phyloP scores from a whole-genome alignment of 2,888 invertebrate genomes.

The Rhyacophila evoluta region DNA sequence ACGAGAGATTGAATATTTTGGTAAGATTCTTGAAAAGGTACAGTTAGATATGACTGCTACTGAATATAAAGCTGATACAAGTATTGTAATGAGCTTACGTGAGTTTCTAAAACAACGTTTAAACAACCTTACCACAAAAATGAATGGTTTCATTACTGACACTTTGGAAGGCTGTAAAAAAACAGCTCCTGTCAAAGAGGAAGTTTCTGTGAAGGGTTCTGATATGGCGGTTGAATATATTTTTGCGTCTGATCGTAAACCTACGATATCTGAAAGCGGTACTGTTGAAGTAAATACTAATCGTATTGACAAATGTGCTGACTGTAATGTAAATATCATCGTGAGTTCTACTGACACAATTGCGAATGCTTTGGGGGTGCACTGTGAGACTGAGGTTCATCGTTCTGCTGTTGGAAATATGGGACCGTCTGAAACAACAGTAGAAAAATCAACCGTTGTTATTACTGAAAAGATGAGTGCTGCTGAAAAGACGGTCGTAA shows the following conservation, averaged over 20 bases:
- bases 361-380: conserved; percentile 38
- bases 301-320: conserved; percentile 34
- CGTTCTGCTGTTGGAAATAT: neutral
- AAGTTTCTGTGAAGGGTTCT: neutral
- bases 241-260: neutral
- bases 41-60: conserved; percentile 40
- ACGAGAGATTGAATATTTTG: conserved; percentile 46
- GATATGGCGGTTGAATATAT: neutral
- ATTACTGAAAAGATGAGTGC: neutral
- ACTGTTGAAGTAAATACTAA: neutral
- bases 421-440: neutral
- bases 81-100: conserved; percentile 29
- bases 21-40: conserved; percentile 38
- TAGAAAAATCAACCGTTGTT: neutral
- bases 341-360: conserved; percentile 12
- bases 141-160: conserved; percentile 40
- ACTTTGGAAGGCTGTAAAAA: conserved; percentile 41
- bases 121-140: conserved; percentile 18
- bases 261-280: neutral
- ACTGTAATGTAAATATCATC: conserved; percentile 43
- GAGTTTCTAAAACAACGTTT: conserved; percentile 38
- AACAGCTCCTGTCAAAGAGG: conserved; percentile 7
- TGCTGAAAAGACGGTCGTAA: neutral
- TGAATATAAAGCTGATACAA: conserved; percentile 35
- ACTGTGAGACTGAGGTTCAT: conserved; percentile 34